Conservation (phyloP, 2,797 vertebrate species). For the Sciurus carolinensis region DNA sequence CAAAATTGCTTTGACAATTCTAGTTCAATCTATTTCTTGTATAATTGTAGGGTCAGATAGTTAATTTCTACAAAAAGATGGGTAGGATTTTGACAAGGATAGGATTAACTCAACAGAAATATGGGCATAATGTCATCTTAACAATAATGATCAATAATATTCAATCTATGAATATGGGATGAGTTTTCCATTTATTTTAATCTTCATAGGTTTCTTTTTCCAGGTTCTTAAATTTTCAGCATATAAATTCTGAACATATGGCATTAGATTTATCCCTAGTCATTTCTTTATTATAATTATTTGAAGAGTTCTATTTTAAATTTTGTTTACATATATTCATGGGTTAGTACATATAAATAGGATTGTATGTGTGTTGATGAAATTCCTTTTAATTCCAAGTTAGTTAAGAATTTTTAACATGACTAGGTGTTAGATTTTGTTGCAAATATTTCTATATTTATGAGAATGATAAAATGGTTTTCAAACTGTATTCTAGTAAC, state of each 20-base stretch:
- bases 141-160: background rate
- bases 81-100: background rate
- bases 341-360: background rate
- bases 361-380: background rate
- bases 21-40: background rate
- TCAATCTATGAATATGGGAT: background rate
- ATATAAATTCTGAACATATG: background rate
- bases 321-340: background rate
- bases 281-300: background rate
- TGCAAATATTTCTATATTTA: background rate
- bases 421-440: background rate
- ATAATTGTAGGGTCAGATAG: background rate
- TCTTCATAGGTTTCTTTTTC: background rate
- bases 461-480: no score
- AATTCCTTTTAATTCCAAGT: background rate
- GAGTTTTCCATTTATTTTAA: background rate
- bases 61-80: background rate
- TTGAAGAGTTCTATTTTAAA: background rate
- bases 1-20: background rate
- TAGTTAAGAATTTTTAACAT: background rate
- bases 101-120: background rate
- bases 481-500: background rate
- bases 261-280: background rate
- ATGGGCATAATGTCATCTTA: background rate
- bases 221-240: background rate